phyloP scores from a whole-genome alignment of 2,113 vertebrate genomes.

The Lethenteron camtschaticum region DNA sequence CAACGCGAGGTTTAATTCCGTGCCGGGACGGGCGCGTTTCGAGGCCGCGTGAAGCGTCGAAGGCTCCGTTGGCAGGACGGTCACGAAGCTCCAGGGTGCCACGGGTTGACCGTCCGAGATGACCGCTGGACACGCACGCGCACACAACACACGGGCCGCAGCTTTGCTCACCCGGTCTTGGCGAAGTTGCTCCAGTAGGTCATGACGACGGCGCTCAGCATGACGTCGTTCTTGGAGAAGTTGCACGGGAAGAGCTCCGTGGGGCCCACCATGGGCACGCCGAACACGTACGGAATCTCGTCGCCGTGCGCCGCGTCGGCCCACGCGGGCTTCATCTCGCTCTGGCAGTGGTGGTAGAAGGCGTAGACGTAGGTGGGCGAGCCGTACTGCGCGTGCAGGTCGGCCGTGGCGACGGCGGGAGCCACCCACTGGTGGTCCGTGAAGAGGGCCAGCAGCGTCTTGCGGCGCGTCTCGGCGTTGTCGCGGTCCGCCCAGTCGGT shows the following conservation, averaged over 20 bases:
- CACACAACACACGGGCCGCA: neutral
- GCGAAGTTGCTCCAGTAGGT: slow-evolving; percentile 99
- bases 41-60: neutral
- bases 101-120: too few species aligned
- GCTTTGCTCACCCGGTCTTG: slow-evolving; percentile 65
- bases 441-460: slow-evolving; percentile 74
- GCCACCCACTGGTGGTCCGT: slow-evolving; percentile 97
- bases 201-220: slow-evolving; percentile 97
- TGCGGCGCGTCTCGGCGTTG: slow-evolving; percentile 57
- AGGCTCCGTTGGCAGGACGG: neutral
- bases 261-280: slow-evolving; percentile 80
- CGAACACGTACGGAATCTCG: slow-evolving; percentile 89
- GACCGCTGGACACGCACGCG: too few species aligned
- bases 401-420: slow-evolving; percentile 72
- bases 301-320: slow-evolving; percentile 80
- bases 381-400: slow-evolving; percentile 80
- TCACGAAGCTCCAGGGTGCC: neutral
- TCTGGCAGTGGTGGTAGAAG: slow-evolving; percentile 95
- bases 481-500: slow-evolving; percentile 93
- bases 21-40: too few species aligned
- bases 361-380: slow-evolving; percentile 93
- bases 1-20: neutral
- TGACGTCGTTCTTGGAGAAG: slow-evolving; percentile 98
- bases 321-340: slow-evolving; percentile 86
- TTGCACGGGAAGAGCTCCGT: slow-evolving; percentile 97